These are phyloP conservation scores for human (Homo sapiens) DNA, from an alignment of 2,113 vertebrate genomes.

Conservation along the genomic window DNA sequence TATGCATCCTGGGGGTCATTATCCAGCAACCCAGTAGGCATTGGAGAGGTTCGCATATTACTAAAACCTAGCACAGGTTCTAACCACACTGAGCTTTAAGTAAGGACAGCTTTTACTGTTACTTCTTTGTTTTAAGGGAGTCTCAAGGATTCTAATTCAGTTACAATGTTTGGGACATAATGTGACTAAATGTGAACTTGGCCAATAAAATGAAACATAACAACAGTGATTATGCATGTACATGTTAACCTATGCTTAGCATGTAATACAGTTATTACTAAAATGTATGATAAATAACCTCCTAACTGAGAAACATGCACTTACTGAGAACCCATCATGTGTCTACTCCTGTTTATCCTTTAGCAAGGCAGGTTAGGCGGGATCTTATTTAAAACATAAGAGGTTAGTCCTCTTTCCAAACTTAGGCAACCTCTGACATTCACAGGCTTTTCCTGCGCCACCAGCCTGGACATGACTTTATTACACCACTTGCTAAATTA, in stretches of 20 bases:
- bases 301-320: background rate
- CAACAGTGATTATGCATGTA: constrained; percentile 54
- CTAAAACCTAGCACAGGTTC: constrained; percentile 65
- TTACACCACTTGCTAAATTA: background rate
- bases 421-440: background rate
- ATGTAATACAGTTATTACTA: background rate
- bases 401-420: background rate
- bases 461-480: background rate
- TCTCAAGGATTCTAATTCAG: constrained; percentile 53
- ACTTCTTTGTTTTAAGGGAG: constrained; percentile 62
- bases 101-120: constrained; percentile 66
- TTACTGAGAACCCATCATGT: background rate
- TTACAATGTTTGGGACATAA: constrained; percentile 64
- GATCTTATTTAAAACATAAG: background rate
- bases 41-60: constrained; percentile 52
- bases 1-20: constrained; percentile 71
- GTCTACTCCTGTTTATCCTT: background rate
- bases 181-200: background rate
- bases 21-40: constrained; percentile 63
- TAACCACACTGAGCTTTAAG: constrained; percentile 53
- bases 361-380: background rate
- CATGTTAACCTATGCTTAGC: constrained; percentile 44
- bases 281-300: background rate
- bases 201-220: constrained; percentile 65
- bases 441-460: background rate